Base-by-base conservation (phyloP, 2,797 vertebrate species). In the Ambastaia sidthimunki region DNA sequence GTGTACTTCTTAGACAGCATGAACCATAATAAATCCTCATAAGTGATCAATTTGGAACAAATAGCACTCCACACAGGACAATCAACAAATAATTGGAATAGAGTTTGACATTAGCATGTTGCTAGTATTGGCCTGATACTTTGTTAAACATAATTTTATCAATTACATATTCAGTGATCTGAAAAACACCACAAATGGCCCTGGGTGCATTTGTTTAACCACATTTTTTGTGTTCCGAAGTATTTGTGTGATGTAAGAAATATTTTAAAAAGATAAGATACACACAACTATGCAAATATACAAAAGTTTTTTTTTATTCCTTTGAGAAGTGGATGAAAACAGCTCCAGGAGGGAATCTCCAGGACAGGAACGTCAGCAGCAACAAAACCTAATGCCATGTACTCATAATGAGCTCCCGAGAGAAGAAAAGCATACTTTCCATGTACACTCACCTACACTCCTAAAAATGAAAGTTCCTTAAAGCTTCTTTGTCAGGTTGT, bases 331-430 rank as follows among this genome's bases (percentile, higher is more conserved):
- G 6, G 7, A 7, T 31, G 9, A 60, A 9, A 34, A 34, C 1
- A 63, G 28, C 16, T n/a, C 55, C 71, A 77, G 68, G 2, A 76
- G 68, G 31, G 63, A 74, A 74, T 74, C 76, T 71, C 59, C 74
- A 18, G 18, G 54, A 77, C 18, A 65, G 63, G 67, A 63, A 68
- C 4, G 7, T 57, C 48, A 16, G 23, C 2, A 1, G 37, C 60
- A 69, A 65, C 50, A 74, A 13, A 78, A 84, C 55, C 80, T 0
- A 9, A 57, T 66, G 52, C 66, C 50, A 59, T 48, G 18, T 74
- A 70, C 50, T 84, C 37, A 59, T 71, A 78, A 62, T 31, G 25
- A 59, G 62, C 28, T 74, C 71, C 78, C 44, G 16, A 25, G 78
- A 66, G 71, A 68, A 34, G 23, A 44, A 19, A n/a, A 67, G 34